Evolutionary conservation across 1,140 invertebrate genomes (phyloP).

Genomic region (Drosophila varians): DNA sequence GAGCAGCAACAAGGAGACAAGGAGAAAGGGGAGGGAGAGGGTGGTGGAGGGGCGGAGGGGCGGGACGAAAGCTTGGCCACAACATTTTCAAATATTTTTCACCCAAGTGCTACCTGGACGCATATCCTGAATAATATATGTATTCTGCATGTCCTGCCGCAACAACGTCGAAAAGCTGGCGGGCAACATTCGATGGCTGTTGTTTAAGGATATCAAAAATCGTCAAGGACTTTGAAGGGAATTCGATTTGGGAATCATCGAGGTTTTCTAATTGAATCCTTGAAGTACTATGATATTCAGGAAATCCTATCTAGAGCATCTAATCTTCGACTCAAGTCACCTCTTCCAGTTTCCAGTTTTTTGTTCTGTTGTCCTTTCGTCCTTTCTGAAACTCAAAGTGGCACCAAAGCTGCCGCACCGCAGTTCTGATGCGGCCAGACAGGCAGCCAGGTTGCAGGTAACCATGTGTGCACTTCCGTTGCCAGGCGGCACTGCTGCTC

Average conservation of each 20-base stretch:
- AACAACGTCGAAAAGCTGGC: background rate
- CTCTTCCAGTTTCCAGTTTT: background rate
- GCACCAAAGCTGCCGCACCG: constrained; percentile 8
- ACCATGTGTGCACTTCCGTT: constrained; percentile 34
- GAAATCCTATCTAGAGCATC: too few species aligned
- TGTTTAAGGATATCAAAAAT: too few species aligned
- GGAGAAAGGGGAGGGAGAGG: too few species aligned
- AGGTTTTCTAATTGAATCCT: too few species aligned
- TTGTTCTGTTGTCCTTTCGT: background rate
- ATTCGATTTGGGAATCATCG: too few species aligned
- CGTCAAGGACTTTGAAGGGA: too few species aligned
- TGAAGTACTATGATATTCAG: too few species aligned
- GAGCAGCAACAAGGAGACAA: too few species aligned
- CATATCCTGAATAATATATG: background rate
- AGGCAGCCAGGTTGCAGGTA: constrained; percentile 1
- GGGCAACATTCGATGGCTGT: background rate
- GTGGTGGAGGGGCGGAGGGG: too few species aligned
- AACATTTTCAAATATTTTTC: background rate
- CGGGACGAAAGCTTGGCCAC: too few species aligned
- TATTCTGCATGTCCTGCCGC: background rate
- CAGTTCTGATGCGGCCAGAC: background rate
- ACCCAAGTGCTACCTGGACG: background rate
- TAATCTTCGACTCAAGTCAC: background rate
- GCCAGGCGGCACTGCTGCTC: constrained; percentile 37
- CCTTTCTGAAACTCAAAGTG: constrained; percentile 13